A percentile compares a stretch with the other conserved stretches of the same genome.
Evolutionary conservation across 2,797 vertebrate genomes (phyloP).

Genomic region (Arnoldichthys spilopterus): DNA sequence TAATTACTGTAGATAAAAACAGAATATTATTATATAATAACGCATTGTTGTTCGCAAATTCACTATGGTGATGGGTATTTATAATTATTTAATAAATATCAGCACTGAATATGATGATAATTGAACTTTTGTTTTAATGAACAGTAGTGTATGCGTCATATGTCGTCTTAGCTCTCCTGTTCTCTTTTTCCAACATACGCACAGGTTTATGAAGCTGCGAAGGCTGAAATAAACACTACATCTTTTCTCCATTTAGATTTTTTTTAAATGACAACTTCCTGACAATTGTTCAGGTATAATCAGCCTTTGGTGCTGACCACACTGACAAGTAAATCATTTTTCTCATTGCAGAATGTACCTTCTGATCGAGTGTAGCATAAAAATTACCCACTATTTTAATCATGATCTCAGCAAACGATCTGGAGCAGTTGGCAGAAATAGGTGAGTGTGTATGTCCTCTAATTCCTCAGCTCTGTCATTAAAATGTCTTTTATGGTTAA

Average conservation of each 20-base stretch:
- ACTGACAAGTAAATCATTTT: not conserved
- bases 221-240: not conserved
- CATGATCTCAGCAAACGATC: constrained; percentile 68
- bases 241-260: not conserved
- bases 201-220: not conserved
- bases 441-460: constrained; percentile 58
- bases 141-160: not conserved
- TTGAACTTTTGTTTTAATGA: not conserved
- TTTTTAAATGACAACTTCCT: not conserved
- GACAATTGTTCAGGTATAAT: not conserved
- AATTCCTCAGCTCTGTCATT: not conserved
- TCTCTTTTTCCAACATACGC: not conserved
- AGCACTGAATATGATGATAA: no score
- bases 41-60: no score
- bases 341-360: not conserved
- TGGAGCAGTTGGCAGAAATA: constrained; percentile 78
- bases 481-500: not conserved
- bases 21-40: no score
- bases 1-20: no score
- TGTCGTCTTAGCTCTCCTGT: not conserved
- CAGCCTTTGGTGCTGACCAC: not conserved
- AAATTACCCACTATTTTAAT: constrained; percentile 21
- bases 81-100: no score
- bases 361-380: constrained; percentile 4
- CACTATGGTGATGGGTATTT: no score